A percentile compares a stretch with the other conserved stretches of the same genome.
These are phyloP conservation scores for Prochilodus magdalenae DNA, from an alignment of 2,113 vertebrate species.

Conservation along the genomic window DNA sequence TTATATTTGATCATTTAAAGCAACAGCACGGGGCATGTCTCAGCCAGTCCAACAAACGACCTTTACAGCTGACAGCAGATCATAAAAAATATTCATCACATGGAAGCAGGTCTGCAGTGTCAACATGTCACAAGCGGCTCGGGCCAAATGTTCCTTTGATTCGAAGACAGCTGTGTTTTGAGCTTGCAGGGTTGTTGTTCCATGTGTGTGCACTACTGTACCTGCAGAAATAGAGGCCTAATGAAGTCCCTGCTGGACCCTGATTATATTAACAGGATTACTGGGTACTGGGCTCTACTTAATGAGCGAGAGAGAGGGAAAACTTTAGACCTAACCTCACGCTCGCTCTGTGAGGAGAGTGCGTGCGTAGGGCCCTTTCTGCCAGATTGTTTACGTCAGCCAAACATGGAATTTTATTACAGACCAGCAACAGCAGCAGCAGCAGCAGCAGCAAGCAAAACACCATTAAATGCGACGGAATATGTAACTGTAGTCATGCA, in stretches of 20 bases:
- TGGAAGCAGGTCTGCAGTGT: not conserved
- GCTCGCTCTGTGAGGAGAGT: not conserved
- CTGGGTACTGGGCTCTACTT: not conserved
- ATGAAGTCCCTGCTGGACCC: constrained; percentile 29
- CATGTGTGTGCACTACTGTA: not conserved
- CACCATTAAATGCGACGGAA: not conserved
- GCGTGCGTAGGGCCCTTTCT: not conserved
- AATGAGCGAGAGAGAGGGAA: not conserved
- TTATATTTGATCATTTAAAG: not conserved
- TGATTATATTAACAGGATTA: constrained; percentile 35
- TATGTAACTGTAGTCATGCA: not conserved
- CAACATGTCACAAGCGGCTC: not conserved
- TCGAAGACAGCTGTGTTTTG: not conserved
- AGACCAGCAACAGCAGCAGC: not conserved
- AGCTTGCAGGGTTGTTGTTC: constrained; percentile 9
- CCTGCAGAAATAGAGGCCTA: constrained; percentile 25
- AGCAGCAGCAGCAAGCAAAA: not conserved
- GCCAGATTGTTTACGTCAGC: not conserved
- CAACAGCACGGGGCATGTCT: not conserved
- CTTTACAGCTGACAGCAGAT: not conserved
- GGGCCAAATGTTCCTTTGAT: not conserved
- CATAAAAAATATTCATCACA: not conserved
- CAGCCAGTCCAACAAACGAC: not conserved
- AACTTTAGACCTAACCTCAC: not conserved
- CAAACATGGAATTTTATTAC: not conserved